Evolutionary conservation across 2,797 vertebrate species (phyloP).

Genomic region (Nyctibius grandis): DNA sequence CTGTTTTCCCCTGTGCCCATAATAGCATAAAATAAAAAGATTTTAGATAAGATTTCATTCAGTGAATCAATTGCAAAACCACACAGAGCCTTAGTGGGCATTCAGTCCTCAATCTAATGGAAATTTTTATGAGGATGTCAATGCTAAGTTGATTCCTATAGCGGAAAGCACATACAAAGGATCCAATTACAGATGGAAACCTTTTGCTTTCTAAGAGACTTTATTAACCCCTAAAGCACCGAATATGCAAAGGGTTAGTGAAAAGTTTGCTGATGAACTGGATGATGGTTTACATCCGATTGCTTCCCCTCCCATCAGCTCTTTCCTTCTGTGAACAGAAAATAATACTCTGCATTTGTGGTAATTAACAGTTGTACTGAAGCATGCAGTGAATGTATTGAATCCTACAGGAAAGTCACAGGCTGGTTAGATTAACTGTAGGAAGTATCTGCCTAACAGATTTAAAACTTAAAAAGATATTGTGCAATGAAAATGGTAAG

Average conservation of each 20-base stretch:
- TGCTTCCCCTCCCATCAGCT: not conserved
- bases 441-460: not conserved
- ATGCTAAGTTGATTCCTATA: conserved; percentile 74
- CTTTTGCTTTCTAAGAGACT: conserved; percentile 61
- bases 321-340: not conserved
- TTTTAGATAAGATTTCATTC: conserved; percentile 85
- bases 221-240: conserved; percentile 67
- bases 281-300: not conserved
- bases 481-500: not conserved
- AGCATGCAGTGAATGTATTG: not conserved
- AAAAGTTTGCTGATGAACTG: conserved; percentile 13
- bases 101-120: conserved; percentile 76
- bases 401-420: not conserved
- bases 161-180: conserved; percentile 76
- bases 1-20: conserved; percentile 68
- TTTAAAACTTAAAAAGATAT: not conserved
- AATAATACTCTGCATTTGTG: not conserved
- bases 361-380: not conserved
- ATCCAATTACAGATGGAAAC: conserved; percentile 72
- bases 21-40: conserved; percentile 86
- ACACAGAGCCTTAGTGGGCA: conserved; percentile 69
- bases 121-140: conserved; percentile 74
- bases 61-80: conserved; percentile 78
- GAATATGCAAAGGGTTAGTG: conserved; percentile 2
- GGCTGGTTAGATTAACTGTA: not conserved